phyloP scores from a whole-genome alignment of 1,140 invertebrate species.

The Atta texana region DNA sequence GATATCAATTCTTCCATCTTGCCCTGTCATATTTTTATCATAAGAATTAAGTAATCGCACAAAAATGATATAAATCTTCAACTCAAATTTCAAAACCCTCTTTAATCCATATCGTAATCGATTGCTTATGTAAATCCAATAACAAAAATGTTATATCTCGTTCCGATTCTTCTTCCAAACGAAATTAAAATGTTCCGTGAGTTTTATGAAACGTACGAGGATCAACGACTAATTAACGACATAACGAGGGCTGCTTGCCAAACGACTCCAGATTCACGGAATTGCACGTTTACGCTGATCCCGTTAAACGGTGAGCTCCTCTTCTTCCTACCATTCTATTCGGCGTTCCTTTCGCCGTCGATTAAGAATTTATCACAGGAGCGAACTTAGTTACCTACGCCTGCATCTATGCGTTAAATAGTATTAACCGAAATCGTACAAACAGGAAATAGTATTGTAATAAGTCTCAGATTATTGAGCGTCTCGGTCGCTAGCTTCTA shows the following conservation, averaged over 20 bases:
- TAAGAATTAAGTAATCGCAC: background rate
- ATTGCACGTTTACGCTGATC: constrained; percentile 67
- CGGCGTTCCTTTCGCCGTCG: background rate
- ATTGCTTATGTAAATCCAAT: constrained; percentile 6
- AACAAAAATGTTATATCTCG: background rate
- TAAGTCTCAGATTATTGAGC: constrained; percentile 40
- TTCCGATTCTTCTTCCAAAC: background rate
- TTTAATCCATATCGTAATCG: background rate
- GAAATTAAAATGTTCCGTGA: constrained; percentile 21
- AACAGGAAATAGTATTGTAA: constrained; percentile 69
- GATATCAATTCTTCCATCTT: background rate
- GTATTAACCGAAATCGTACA: constrained; percentile 64
- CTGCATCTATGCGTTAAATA: constrained; percentile 51
- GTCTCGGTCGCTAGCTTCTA: constrained; percentile 19
- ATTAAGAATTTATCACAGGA: constrained; percentile 66
- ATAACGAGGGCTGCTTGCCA: constrained; percentile 47
- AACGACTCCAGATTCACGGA: constrained; percentile 16
- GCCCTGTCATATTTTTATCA: background rate
- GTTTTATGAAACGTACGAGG: constrained; percentile 1
- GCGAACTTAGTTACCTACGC: constrained; percentile 21
- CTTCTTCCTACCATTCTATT: constrained; percentile 17
- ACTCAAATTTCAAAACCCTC: background rate
- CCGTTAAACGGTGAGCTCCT: constrained; percentile 51
- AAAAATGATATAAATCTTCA: constrained; percentile 8
- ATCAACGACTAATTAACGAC: constrained; percentile 60